phyloP scores from a whole-genome alignment of 2,797 vertebrate genomes.

The Myioborus miniatus region DNA sequence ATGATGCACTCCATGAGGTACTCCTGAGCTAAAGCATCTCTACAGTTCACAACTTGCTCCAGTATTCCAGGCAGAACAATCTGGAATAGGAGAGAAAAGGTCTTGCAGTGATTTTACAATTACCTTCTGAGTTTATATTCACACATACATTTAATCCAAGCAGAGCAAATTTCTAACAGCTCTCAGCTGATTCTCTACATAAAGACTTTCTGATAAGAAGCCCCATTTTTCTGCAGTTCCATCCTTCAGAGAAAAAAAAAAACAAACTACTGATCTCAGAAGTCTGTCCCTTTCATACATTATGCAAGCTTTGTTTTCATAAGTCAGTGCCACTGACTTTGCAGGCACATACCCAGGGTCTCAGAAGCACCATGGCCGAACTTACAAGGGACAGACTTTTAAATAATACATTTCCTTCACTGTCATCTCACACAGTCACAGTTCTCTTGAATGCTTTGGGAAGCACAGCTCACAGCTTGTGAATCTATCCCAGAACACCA shows the following conservation, averaged over 20 bases:
- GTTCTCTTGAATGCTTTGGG: not conserved
- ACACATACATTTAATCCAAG: not conserved
- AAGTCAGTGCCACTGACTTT: not conserved
- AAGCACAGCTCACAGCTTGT: not conserved
- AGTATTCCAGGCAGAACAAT: slow-evolving; percentile 93
- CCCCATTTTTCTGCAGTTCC: not conserved
- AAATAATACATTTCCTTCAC: not conserved
- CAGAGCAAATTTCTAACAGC: not conserved
- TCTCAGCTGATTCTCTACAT: not conserved
- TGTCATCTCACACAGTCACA: not conserved
- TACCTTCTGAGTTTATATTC: not conserved
- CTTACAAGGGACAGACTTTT: not conserved
- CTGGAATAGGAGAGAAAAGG: slow-evolving; percentile 64
- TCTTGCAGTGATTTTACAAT: not conserved
- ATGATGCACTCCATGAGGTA: slow-evolving; percentile 99
- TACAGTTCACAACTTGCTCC: slow-evolving; percentile 98
- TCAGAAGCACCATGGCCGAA: not conserved
- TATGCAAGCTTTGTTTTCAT: not conserved
- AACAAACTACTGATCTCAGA: not conserved
- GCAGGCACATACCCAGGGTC: not conserved
- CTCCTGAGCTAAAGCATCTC: slow-evolving; percentile 96
- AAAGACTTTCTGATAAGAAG: not conserved
- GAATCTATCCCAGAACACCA: not conserved
- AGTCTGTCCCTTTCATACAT: not conserved
- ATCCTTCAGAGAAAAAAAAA: not conserved